These are phyloP conservation scores for Onychomys leucogaster DNA, from an alignment of 2,797 vertebrate genomes.

Conservation along the genomic window DNA sequence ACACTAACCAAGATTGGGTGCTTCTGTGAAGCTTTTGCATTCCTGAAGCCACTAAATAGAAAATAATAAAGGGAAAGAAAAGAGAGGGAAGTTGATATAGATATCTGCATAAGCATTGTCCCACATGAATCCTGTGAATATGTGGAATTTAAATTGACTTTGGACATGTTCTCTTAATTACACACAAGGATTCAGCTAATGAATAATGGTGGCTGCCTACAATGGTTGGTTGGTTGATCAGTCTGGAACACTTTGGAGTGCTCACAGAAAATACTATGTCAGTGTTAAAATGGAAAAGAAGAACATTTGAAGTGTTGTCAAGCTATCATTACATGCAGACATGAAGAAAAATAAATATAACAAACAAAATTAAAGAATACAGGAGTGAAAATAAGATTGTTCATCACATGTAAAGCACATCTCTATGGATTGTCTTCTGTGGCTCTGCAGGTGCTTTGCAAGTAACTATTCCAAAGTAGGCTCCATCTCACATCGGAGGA, in stretches of 20 bases:
- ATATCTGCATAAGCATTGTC: background rate
- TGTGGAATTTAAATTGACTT: background rate
- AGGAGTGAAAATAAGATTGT: slow-evolving; percentile 4
- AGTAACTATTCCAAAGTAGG: background rate
- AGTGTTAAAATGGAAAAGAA: background rate
- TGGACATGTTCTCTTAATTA: background rate
- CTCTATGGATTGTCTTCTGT: background rate
- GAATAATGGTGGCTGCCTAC: background rate
- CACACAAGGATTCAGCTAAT: background rate
- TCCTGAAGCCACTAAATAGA: background rate
- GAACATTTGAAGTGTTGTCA: background rate
- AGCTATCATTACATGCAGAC: background rate
- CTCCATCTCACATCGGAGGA: background rate
- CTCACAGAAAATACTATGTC: background rate
- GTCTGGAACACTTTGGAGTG: background rate
- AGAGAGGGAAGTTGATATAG: background rate
- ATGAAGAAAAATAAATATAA: background rate
- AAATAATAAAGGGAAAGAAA: background rate
- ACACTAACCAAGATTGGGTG: background rate
- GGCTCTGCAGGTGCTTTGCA: background rate
- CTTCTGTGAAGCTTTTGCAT: background rate
- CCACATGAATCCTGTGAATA: background rate
- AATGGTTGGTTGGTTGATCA: background rate
- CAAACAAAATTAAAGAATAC: background rate
- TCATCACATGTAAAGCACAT: background rate